Conservation (phyloP, 2,113 vertebrate species). For the Phalacrocorax pelagicus region DNA sequence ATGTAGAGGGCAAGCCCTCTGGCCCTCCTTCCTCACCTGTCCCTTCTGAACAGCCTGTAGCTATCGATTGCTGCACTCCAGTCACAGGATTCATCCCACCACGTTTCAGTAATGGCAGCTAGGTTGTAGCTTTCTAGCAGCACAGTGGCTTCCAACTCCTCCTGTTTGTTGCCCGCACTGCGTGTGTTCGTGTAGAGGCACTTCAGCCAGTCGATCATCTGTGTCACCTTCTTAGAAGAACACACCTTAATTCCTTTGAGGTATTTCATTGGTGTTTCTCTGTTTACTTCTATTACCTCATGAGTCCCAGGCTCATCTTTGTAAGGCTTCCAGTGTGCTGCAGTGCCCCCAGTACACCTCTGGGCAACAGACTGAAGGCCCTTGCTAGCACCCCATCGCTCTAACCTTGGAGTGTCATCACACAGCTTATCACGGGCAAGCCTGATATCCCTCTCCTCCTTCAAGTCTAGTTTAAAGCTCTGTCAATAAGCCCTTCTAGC, state of each 20-base stretch:
- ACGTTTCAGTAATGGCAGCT: neutral
- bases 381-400: neutral
- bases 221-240: neutral
- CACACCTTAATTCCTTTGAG: neutral
- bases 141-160: neutral
- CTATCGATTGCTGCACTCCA: neutral
- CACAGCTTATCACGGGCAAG: neutral
- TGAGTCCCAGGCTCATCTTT: neutral
- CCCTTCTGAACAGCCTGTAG: neutral
- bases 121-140: neutral
- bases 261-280: neutral
- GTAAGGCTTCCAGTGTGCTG: neutral
- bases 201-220: neutral
- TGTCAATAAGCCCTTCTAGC: neutral
- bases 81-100: neutral
- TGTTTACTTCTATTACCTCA: neutral
- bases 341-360: neutral
- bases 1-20: neutral
- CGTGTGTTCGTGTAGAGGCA: neutral
- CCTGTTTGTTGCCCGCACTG: neutral
- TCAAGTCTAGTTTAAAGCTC: neutral
- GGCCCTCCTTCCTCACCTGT: neutral
- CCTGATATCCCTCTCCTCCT: neutral
- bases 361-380: too few relatives aligned
- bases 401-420: neutral